These are phyloP conservation scores for Lonchura striata DNA, from an alignment of 2,113 vertebrate genomes.

Conservation along the genomic window DNA sequence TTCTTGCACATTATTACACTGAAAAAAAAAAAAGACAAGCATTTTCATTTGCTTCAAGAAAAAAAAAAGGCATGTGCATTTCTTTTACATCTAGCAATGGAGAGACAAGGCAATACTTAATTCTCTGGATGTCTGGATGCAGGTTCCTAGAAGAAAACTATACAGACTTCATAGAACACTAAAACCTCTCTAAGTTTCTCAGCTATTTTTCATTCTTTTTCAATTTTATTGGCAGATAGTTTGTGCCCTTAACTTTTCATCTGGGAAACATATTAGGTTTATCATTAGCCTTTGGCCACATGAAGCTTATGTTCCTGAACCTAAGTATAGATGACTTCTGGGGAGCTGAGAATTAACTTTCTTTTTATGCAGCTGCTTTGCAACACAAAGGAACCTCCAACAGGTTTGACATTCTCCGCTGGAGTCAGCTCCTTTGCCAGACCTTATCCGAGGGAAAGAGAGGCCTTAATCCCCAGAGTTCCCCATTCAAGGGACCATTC, in stretches of 20 bases:
- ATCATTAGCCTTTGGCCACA: neutral
- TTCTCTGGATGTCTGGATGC: neutral
- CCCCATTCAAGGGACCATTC: neutral
- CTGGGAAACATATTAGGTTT: neutral
- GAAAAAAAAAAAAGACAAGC: neutral
- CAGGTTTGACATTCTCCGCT: constrained; percentile 17
- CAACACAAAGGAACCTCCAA: constrained; percentile 21
- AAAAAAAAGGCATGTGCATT: neutral
- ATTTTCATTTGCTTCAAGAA: neutral
- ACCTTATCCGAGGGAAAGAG: neutral
- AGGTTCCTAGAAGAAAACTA: neutral
- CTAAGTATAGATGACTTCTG: neutral
- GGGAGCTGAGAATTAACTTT: neutral
- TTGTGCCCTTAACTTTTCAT: neutral
- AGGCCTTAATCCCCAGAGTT: neutral
- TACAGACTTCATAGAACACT: neutral
- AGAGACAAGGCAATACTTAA: neutral
- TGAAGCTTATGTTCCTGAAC: neutral
- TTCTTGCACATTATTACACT: neutral
- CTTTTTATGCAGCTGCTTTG: constrained; percentile 21
- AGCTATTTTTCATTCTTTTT: neutral
- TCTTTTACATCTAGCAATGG: neutral
- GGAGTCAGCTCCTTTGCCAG: neutral
- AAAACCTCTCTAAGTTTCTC: neutral
- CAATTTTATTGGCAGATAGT: neutral